Percentiles rank a stretch among this genome's conserved stretches.
Conservation (phyloP, 2,113 vertebrate species). For the Labeo catla region DNA sequence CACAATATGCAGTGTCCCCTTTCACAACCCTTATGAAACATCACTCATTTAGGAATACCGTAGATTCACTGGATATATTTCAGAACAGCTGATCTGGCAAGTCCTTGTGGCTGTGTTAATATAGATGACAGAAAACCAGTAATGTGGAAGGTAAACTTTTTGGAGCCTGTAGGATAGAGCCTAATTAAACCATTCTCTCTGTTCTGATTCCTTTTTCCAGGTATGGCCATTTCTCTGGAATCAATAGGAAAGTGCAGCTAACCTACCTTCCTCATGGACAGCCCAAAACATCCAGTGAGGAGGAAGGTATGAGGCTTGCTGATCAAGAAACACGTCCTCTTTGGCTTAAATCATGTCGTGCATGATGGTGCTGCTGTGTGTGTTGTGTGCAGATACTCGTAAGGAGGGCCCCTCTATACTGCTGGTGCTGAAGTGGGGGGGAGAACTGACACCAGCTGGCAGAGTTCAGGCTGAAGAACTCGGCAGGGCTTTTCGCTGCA, state of each 20-base stretch:
- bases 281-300: slow-evolving; percentile 90
- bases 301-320: slow-evolving; percentile 84
- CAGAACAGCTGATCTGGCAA: neutral
- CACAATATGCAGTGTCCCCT: slow-evolving; percentile 26
- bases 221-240: slow-evolving; percentile 99
- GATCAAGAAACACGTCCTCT: neutral
- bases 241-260: slow-evolving; percentile 97
- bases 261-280: slow-evolving; percentile 94
- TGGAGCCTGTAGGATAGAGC: neutral
- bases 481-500: slow-evolving; percentile 94
- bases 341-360: neutral
- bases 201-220: slow-evolving; percentile 67
- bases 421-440: slow-evolving; percentile 96
- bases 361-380: neutral
- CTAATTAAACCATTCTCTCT: neutral
- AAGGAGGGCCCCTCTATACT: slow-evolving; percentile 85
- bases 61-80: slow-evolving; percentile 4
- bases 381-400: slow-evolving; percentile 75
- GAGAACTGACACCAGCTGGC: slow-evolving; percentile 93
- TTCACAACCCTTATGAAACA: slow-evolving; percentile 10
- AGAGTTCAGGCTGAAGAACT: slow-evolving; percentile 96
- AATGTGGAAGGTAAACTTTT: neutral
- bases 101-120: neutral
- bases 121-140: neutral
- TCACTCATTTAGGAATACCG: neutral